Percentiles rank a stretch among this genome's conserved stretches.
phyloP scores from a whole-genome alignment of 2,888 invertebrate species.

The Chalcis sispes region DNA sequence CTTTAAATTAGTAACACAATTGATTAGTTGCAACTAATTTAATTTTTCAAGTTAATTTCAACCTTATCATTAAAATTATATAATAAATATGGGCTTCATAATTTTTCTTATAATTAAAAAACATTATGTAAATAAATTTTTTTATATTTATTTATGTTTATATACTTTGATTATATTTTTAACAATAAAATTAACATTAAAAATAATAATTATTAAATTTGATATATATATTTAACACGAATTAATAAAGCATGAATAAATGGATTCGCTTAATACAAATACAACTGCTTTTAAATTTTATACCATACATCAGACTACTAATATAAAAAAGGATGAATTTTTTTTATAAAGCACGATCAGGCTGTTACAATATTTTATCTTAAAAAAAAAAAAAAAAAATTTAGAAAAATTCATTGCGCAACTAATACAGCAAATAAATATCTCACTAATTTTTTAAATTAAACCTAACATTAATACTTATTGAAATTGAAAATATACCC shows the following conservation, averaged over 20 bases:
- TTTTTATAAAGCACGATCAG: not conserved
- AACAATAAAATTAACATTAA: conserved; percentile 46
- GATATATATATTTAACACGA: conserved; percentile 47
- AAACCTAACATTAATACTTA: conserved; percentile 27
- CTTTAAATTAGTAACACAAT: too few species aligned
- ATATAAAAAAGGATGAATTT: not conserved
- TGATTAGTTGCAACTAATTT: too few species aligned
- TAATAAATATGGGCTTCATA: too few species aligned
- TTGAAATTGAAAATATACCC: conserved; percentile 15
- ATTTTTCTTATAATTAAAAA: too few species aligned
- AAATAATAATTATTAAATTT: conserved; percentile 36
- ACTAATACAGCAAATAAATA: conserved; percentile 16
- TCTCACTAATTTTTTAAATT: conserved; percentile 8
- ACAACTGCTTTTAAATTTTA: conserved; percentile 10
- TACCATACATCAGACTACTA: too few species aligned
- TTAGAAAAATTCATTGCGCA: not conserved
- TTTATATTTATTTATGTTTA: conserved; percentile 32
- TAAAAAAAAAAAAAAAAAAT: not conserved
- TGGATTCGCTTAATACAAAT: conserved; percentile 38
- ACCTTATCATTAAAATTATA: too few species aligned
- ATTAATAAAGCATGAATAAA: conserved; percentile 18
- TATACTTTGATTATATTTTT: conserved; percentile 45
- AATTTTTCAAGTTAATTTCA: too few species aligned
- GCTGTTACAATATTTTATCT: not conserved
- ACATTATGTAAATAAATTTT: too few species aligned